A percentile compares a stretch with the other conserved stretches of the same genome.
Evolutionary conservation across 2,113 vertebrate species (phyloP).

Genomic region (Cynopterus brachyotis): DNA sequence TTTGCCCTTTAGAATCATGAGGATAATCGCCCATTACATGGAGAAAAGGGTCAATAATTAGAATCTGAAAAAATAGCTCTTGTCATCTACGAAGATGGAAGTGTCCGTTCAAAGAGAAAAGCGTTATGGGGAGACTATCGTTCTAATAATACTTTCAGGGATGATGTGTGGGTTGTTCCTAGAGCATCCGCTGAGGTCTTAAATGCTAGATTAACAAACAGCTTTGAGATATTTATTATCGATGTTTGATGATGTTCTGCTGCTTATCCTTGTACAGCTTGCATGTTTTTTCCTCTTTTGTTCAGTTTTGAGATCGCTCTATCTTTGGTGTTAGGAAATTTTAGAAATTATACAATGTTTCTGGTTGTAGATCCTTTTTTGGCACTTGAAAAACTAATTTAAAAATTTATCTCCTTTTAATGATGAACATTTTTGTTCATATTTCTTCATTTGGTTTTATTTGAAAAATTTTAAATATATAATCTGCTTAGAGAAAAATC

Average conservation of each 20-base stretch:
- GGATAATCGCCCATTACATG: slow-evolving; percentile 45
- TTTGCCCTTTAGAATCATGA: slow-evolving; percentile 56
- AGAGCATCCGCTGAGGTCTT: not conserved
- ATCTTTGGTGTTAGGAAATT: not conserved
- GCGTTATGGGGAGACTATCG: not conserved
- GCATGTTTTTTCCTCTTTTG: not conserved
- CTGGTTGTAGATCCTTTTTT: not conserved
- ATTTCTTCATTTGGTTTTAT: slow-evolving; percentile 17
- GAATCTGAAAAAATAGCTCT: slow-evolving; percentile 25
- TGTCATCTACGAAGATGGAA: slow-evolving; percentile 36
- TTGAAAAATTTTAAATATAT: not conserved
- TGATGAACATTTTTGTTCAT: not conserved
- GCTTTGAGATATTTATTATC: not conserved
- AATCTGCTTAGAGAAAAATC: slow-evolving; percentile 7
- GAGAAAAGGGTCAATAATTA: slow-evolving; percentile 53
- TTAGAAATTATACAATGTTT: not conserved
- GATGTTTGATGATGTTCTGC: not conserved
- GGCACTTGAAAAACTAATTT: not conserved
- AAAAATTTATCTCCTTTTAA: not conserved
- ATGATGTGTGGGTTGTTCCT: not conserved
- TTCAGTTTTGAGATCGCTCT: not conserved
- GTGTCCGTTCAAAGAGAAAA: not conserved
- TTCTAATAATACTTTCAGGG: slow-evolving; percentile 32
- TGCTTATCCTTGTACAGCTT: not conserved
- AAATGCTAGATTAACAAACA: not conserved